These are phyloP conservation scores for Ophion costatus DNA, from an alignment of 2,888 invertebrate species.

Conservation along the genomic window DNA sequence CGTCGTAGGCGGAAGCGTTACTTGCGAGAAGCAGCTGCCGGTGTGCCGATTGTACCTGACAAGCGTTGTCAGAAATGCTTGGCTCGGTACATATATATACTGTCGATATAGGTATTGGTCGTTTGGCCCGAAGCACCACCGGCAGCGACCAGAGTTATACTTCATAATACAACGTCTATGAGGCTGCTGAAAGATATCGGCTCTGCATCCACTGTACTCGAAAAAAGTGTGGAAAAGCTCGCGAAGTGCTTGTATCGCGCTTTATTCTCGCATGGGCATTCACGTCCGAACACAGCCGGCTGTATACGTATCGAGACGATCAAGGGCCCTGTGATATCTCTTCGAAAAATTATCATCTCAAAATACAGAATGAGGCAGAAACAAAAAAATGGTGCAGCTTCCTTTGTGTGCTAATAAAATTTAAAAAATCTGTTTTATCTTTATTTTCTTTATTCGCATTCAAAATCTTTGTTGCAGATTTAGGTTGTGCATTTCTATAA, in stretches of 20 bases:
- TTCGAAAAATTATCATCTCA: slow-evolving; percentile 30
- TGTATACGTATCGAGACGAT: slow-evolving; percentile 1
- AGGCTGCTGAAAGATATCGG: slow-evolving; percentile 48
- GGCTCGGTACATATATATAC: slow-evolving; percentile 28
- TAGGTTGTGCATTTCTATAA: too few relatives aligned
- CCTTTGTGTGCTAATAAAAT: too few relatives aligned
- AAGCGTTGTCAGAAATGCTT: slow-evolving; percentile 60
- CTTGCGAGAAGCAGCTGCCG: slow-evolving; percentile 57
- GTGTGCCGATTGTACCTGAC: slow-evolving; percentile 61
- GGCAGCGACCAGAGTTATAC: slow-evolving; percentile 1
- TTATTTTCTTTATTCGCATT: too few relatives aligned
- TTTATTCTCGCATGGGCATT: slow-evolving; percentile 48
- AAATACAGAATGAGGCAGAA: background rate
- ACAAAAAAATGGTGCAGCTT: background rate
- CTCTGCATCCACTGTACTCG: slow-evolving; percentile 50
- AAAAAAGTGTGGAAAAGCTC: slow-evolving; percentile 46
- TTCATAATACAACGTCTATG: slow-evolving; percentile 25
- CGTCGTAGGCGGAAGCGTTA: slow-evolving; percentile 59
- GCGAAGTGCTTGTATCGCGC: background rate
- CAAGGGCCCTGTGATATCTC: slow-evolving; percentile 6
- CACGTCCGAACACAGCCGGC: slow-evolving; percentile 30
- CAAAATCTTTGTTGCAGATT: too few relatives aligned
- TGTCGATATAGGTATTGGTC: slow-evolving; percentile 47
- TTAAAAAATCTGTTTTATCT: too few relatives aligned
- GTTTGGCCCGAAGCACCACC: slow-evolving; percentile 41